phyloP scores from a whole-genome alignment of 2,113 vertebrate genomes.

The Equus quagga region DNA sequence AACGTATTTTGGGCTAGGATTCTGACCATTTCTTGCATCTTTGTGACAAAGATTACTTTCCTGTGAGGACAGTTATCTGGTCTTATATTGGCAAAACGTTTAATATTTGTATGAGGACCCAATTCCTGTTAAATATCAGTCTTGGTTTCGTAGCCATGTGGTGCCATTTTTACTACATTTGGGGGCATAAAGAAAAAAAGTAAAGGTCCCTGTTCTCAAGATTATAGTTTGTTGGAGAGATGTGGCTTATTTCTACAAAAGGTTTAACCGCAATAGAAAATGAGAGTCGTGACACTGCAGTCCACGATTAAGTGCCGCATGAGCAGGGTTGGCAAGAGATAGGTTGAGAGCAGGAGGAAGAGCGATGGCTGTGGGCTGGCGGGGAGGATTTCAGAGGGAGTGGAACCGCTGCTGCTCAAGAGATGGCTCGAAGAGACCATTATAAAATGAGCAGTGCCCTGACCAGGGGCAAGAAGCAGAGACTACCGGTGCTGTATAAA shows the following conservation, averaged over 20 bases:
- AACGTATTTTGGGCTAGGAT: background rate
- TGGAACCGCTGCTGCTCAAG: background rate
- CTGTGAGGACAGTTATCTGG: background rate
- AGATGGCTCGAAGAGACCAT: background rate
- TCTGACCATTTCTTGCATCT: constrained; percentile 26
- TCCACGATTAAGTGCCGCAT: background rate
- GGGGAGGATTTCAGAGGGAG: background rate
- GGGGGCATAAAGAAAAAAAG: background rate
- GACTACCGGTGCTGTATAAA: background rate
- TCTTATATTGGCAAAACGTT: background rate
- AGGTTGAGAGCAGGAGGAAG: background rate
- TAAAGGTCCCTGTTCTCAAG: background rate
- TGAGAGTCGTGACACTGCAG: background rate
- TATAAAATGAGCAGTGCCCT: background rate
- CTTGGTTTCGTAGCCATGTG: background rate
- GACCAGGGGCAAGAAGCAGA: background rate
- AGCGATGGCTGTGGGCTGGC: background rate
- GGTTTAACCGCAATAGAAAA: background rate
- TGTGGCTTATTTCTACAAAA: constrained; percentile 15
- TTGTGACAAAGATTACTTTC: constrained; percentile 27
- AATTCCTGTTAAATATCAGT: background rate
- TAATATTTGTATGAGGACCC: background rate
- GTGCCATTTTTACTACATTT: constrained; percentile 6
- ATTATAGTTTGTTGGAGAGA: background rate
- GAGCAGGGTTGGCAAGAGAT: background rate